A percentile compares a stretch with the other conserved stretches of the same genome.
These are phyloP conservation scores for Torymus tubicola DNA, from an alignment of 2,888 invertebrate genomes.

Conservation along the genomic window DNA sequence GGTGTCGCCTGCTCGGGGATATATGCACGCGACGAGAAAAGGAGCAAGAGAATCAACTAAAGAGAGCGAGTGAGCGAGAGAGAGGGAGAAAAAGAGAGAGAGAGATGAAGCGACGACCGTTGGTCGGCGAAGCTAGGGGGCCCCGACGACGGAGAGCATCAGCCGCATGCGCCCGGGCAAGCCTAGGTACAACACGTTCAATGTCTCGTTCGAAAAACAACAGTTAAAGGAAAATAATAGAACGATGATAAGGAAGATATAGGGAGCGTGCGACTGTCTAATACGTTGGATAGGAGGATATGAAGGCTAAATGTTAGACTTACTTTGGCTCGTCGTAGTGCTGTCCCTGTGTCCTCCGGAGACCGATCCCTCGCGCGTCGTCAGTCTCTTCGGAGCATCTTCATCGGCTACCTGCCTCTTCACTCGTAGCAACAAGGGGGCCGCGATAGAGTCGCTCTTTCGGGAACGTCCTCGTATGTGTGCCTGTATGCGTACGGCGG, in stretches of 20 bases:
- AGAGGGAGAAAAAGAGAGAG: conserved; percentile 7
- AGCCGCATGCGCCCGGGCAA: background rate
- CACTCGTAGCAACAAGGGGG: too few species aligned
- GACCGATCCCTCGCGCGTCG: conserved; percentile 23
- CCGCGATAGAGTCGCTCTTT: background rate
- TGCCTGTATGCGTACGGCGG: conserved; percentile 11
- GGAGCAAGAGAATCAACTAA: conserved; percentile 11
- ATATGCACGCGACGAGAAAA: conserved; percentile 22
- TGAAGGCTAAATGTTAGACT: background rate
- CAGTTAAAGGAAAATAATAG: background rate
- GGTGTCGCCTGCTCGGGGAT: conserved; percentile 27
- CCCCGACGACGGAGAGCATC: conserved; percentile 62
- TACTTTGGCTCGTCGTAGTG: background rate
- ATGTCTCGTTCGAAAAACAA: background rate
- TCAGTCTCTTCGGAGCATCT: conserved; percentile 35
- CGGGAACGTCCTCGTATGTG: background rate
- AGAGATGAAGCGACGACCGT: conserved; percentile 26
- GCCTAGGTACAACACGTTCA: background rate
- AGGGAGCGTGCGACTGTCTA: too few species aligned
- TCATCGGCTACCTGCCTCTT: conserved; percentile 21
- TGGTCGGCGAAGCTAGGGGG: conserved; percentile 36
- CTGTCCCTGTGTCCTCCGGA: conserved; percentile 4
- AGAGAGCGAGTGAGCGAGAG: conserved; percentile 18
- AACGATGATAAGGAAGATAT: background rate
- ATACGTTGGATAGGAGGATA: too few species aligned